These are phyloP conservation scores for Percopsis omiscomaycus DNA, from an alignment of 2,797 vertebrate genomes.

Conservation along the genomic window DNA sequence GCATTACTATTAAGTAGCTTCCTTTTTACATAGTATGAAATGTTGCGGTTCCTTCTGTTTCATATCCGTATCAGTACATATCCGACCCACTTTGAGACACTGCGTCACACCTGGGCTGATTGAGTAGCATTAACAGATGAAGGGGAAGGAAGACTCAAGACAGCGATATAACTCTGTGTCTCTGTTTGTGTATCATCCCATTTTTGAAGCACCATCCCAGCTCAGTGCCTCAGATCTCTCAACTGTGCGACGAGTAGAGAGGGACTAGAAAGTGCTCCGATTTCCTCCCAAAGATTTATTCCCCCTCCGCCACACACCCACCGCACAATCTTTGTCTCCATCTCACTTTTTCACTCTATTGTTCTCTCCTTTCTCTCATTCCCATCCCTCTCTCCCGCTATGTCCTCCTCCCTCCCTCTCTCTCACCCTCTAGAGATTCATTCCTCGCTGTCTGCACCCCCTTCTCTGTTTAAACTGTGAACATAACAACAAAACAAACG, in stretches of 20 bases:
- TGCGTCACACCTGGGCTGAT: slow-evolving; percentile 47
- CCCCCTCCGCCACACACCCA: slow-evolving; percentile 23
- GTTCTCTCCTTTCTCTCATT: slow-evolving; percentile 26
- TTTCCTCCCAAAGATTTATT: slow-evolving; percentile 62
- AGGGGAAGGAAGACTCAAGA: slow-evolving; percentile 59
- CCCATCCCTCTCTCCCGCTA: slow-evolving; percentile 14
- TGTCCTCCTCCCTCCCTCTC: slow-evolving; percentile 30
- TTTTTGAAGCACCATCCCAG: slow-evolving; percentile 36
- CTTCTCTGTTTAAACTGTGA: slow-evolving; percentile 68
- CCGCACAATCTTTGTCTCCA: slow-evolving; percentile 31
- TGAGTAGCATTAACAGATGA: slow-evolving; percentile 58
- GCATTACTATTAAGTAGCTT: not conserved
- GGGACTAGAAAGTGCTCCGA: slow-evolving; percentile 60
- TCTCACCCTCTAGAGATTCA: slow-evolving; percentile 52
- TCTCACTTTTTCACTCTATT: slow-evolving; percentile 35
- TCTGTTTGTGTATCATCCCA: slow-evolving; percentile 37
- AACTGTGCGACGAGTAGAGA: slow-evolving; percentile 51
- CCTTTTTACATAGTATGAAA: slow-evolving; percentile 35
- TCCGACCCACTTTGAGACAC: slow-evolving; percentile 36
- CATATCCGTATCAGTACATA: too few species aligned
- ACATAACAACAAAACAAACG: slow-evolving; percentile 72
- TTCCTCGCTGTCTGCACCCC: slow-evolving; percentile 56
- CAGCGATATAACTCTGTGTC: slow-evolving; percentile 65
- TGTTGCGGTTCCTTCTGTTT: too few species aligned
- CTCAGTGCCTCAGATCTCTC: slow-evolving; percentile 64